Percentiles rank a stretch among this genome's conserved stretches.
These are phyloP conservation scores for Catamblyrhynchus diadema DNA, from an alignment of 2,797 vertebrate species.

Conservation along the genomic window DNA sequence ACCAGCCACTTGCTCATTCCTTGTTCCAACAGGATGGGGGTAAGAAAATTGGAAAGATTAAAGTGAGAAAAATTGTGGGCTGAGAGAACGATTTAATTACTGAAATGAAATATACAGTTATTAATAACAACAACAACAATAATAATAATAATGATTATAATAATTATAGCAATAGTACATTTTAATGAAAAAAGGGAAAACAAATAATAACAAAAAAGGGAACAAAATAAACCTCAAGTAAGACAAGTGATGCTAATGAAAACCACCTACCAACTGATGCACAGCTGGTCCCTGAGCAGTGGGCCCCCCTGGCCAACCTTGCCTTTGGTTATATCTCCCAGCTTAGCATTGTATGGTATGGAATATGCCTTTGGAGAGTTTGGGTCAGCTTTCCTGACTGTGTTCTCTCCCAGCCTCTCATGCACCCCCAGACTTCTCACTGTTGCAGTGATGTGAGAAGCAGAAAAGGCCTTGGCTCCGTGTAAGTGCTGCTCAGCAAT, in stretches of 20 bases:
- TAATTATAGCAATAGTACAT: no score
- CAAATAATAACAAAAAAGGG: neutral
- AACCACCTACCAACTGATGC: rapidly evolving
- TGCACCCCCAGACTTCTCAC: rapidly evolving
- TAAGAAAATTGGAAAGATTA: neutral
- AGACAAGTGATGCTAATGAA: neutral
- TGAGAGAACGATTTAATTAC: neutral
- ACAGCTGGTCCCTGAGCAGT: neutral
- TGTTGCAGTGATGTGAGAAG: neutral
- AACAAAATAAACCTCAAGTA: neutral
- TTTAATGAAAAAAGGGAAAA: neutral
- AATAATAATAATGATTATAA: rapidly evolving
- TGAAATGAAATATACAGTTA: neutral
- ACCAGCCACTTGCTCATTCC: neutral
- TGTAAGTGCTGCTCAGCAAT: neutral
- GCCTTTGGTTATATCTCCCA: neutral
- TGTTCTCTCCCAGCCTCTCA: neutral
- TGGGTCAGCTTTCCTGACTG: neutral
- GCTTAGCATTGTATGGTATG: rapidly evolving
- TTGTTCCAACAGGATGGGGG: no score
- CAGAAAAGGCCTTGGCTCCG: neutral
- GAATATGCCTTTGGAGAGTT: neutral
- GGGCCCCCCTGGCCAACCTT: rapidly evolving
- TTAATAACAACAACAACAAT: rapidly evolving
- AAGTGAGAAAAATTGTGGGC: neutral